Conservation (phyloP, 2,888 invertebrate species). For the Oligia latruncula region DNA sequence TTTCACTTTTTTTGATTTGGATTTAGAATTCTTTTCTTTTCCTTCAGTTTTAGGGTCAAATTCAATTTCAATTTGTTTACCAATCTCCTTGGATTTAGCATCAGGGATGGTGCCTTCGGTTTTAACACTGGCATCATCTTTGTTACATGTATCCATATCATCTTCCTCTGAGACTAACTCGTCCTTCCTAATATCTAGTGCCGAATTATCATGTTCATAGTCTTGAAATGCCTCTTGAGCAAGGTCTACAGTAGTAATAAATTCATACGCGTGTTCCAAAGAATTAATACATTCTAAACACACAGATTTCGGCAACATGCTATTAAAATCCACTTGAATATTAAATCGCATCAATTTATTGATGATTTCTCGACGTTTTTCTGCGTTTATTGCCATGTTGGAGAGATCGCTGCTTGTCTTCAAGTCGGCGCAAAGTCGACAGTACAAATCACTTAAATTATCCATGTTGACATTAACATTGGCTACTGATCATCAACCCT, state of each 20-base stretch:
- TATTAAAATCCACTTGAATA: slow-evolving; percentile 31
- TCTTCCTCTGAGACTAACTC: not conserved
- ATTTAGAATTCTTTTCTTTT: not conserved
- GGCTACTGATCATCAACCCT: slow-evolving; percentile 1
- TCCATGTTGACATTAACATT: slow-evolving; percentile 22
- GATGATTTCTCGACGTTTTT: slow-evolving; percentile 26
- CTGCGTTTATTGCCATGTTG: slow-evolving; percentile 34
- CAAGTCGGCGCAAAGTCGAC: slow-evolving; percentile 51
- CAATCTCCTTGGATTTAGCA: not conserved
- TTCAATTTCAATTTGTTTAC: slow-evolving; percentile 4
- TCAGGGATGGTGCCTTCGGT: not conserved
- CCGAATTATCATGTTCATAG: slow-evolving; percentile 16
- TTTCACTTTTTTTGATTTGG: not conserved
- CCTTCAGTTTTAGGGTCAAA: not conserved
- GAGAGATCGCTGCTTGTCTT: slow-evolving; percentile 24
- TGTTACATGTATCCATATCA: not conserved
- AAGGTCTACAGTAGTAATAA: slow-evolving; percentile 27
- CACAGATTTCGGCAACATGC: slow-evolving; percentile 50
- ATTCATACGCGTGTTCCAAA: slow-evolving; percentile 39
- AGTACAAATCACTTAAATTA: slow-evolving; percentile 38
- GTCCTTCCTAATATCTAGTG: not conserved
- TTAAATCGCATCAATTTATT: slow-evolving; percentile 40
- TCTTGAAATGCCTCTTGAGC: slow-evolving; percentile 48
- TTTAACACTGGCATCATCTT: not conserved
- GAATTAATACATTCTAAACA: slow-evolving; percentile 39